Conservation (phyloP, 2,888 invertebrate species). For the Stenodera caucasica region DNA sequence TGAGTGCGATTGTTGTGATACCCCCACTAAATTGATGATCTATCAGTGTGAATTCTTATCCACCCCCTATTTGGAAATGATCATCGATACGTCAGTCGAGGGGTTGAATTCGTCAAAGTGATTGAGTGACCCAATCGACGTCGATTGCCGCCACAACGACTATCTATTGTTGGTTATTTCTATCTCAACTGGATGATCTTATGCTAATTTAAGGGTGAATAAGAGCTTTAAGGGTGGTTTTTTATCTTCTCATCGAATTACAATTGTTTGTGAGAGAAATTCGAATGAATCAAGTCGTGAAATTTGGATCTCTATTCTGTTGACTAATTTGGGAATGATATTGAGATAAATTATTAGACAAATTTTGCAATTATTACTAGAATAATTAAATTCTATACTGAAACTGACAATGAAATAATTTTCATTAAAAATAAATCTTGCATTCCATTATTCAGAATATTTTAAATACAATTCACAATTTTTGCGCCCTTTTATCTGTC, state of each 20-base stretch:
- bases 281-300: too few species aligned
- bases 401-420: background rate
- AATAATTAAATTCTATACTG: background rate
- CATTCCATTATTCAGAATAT: slow-evolving; percentile 15
- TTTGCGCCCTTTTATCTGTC: background rate
- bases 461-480: slow-evolving; percentile 3
- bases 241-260: slow-evolving; percentile 16
- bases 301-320: too few species aligned
- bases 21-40: slow-evolving; percentile 22
- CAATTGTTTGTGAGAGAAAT: too few species aligned
- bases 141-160: slow-evolving; percentile 14
- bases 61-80: slow-evolving; percentile 20
- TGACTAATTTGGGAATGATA: too few species aligned
- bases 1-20: background rate
- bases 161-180: slow-evolving; percentile 18
- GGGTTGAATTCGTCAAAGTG: slow-evolving; percentile 18
- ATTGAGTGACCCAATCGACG: slow-evolving; percentile 20
- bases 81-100: slow-evolving; percentile 15
- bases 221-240: slow-evolving; percentile 4
- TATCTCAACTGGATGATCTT: slow-evolving; percentile 19
- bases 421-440: slow-evolving; percentile 1
- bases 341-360: too few species aligned
- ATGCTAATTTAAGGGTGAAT: slow-evolving; percentile 19
- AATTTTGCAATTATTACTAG: too few species aligned
- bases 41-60: slow-evolving; percentile 30